Base-by-base conservation (phyloP, 2,888 invertebrate species). In the Agrotis ipsilon region DNA sequence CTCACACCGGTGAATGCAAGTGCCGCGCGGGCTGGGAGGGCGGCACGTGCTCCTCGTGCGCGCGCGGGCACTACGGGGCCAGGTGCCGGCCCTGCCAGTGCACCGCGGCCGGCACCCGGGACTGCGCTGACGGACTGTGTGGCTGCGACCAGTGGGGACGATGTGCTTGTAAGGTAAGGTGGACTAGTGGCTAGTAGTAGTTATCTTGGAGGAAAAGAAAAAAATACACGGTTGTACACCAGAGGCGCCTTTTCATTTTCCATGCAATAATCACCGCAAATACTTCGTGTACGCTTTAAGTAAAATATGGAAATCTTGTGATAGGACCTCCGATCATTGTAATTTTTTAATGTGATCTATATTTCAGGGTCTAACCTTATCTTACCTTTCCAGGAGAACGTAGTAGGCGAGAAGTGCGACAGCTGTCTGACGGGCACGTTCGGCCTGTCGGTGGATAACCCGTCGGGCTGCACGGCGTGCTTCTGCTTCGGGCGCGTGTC, bases 401-500 rank as follows among this genome's bases (percentile, higher is more conserved):
- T 98, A 0, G 97, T 97, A 11, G 99, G 99, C 0, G 97, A 97
- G 60, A 98, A 98, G 83, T 99, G 99, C 91, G 97, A 98, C 88
- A 93, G 96, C 19, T 99, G 99, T 93, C 97, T 97, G 81, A 97
- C 97, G 52, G 98, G 98, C 24, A 98, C 98, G 0, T 99, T 99
- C 92, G 98, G 99, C 0, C 94, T 99, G 32, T 97, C 98, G 0
- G 93, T 93, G 0, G 97, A 97, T 57, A 98, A 98, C 92, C 97
- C 98, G 0, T 97, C 97, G 66, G 99, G 99, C 11, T 99, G 99
- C 92, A 98, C 98, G 0, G 97, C 98, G 72, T 99, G 99, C 93
- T 99, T 99, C 96, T 99, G 99, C 95, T 99, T 99, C 94, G 98
- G 98, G 0, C 97, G 99, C 86, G 98, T 98, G 61, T 96, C 97